These are phyloP conservation scores for Calephelis perditalis DNA, from an alignment of 2,888 invertebrate genomes.

Conservation along the genomic window DNA sequence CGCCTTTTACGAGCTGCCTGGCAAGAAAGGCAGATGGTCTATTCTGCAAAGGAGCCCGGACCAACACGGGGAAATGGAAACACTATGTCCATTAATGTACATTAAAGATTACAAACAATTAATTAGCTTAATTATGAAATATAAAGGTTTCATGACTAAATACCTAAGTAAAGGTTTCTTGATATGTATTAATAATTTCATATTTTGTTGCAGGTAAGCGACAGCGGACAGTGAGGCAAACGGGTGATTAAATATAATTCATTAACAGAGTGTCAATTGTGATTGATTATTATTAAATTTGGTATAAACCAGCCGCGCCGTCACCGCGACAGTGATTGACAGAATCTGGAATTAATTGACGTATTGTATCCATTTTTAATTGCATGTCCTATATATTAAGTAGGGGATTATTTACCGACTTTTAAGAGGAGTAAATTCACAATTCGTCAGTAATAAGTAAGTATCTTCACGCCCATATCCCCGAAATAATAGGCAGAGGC, in stretches of 20 bases:
- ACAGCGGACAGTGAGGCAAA: constrained; percentile 20
- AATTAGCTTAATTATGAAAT: too few species aligned
- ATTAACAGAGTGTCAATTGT: constrained; percentile 39
- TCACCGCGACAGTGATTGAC: constrained; percentile 49
- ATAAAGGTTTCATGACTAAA: too few species aligned
- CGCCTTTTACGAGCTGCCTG: too few species aligned
- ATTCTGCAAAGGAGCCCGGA: too few species aligned
- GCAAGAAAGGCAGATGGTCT: too few species aligned
- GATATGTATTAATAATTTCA: background rate
- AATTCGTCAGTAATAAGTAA: too few species aligned
- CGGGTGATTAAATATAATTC: constrained; percentile 25
- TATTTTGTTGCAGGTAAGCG: constrained; percentile 37
- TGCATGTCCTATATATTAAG: constrained; percentile 38
- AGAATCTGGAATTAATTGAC: constrained; percentile 67
- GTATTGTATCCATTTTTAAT: constrained; percentile 51
- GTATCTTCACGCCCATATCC: too few species aligned
- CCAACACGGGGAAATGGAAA: too few species aligned
- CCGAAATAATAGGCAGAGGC: too few species aligned
- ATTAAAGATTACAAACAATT: too few species aligned
- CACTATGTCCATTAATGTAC: too few species aligned
- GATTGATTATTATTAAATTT: constrained; percentile 49
- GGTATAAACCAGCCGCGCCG: constrained; percentile 30
- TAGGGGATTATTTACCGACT: constrained; percentile 12
- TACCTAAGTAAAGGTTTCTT: too few species aligned
- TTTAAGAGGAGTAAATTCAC: background rate